Evolutionary conservation across 2,888 invertebrate species (phyloP).

Genomic region (Chelonus formosanus): DNA sequence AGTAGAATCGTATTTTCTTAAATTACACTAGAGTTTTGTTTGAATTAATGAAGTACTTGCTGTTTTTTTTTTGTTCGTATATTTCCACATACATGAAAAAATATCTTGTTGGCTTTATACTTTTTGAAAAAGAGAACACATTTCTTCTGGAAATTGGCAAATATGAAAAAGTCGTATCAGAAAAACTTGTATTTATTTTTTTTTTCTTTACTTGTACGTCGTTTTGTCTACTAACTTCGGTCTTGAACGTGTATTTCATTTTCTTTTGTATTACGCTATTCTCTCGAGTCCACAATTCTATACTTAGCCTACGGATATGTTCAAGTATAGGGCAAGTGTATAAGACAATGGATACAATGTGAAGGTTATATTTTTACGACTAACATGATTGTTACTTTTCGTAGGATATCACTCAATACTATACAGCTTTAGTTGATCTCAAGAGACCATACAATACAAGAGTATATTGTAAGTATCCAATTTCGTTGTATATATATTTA

Average conservation of each 20-base stretch:
- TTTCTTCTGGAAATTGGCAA: not conserved
- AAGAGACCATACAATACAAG: slow-evolving; percentile 14
- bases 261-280: slow-evolving; percentile 53
- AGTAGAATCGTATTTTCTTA: no score
- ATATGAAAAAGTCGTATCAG: slow-evolving; percentile 24
- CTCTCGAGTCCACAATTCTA: slow-evolving; percentile 54
- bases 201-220: slow-evolving; percentile 36
- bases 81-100: not conserved
- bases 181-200: slow-evolving; percentile 54
- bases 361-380: slow-evolving; percentile 27
- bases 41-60: no score
- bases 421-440: slow-evolving; percentile 11
- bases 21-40: no score
- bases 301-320: slow-evolving; percentile 45
- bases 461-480: slow-evolving; percentile 15
- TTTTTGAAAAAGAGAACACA: not conserved
- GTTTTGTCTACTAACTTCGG: slow-evolving; percentile 34
- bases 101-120: no score
- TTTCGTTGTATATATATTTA: slow-evolving; percentile 9
- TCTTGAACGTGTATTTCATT: slow-evolving; percentile 53
- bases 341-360: slow-evolving; percentile 17
- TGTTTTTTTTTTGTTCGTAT: no score
- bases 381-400: slow-evolving; percentile 29
- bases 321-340: slow-evolving; percentile 17
- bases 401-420: slow-evolving; percentile 16